A percentile compares a stretch with the other conserved stretches of the same genome.
phyloP scores from a whole-genome alignment of 2,797 vertebrate species.

The Alca torda region DNA sequence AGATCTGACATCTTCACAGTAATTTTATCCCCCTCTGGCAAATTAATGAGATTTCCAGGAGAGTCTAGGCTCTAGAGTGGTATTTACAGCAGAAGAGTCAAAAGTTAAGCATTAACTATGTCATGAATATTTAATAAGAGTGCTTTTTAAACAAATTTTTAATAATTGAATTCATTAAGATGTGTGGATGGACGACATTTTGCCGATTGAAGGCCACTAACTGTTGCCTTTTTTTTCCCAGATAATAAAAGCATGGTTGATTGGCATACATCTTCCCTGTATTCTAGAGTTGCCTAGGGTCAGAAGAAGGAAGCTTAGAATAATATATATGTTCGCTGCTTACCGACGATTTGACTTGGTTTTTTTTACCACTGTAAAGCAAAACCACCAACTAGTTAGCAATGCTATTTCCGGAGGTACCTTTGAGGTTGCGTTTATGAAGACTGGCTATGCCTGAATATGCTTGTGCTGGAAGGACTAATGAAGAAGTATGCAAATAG shows the following conservation, averaged over 20 bases:
- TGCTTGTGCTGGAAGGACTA: not conserved
- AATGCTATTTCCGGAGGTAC: not conserved
- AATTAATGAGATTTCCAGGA: not conserved
- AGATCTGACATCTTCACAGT: not conserved
- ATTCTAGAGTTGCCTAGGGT: not conserved
- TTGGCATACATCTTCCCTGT: not conserved
- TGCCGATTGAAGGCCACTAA: not conserved
- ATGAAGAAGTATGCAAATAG: not conserved
- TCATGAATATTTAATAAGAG: not conserved
- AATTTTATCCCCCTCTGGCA: not conserved
- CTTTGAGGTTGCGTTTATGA: not conserved
- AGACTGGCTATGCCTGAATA: not conserved
- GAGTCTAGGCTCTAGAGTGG: not conserved
- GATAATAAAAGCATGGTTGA: not conserved
- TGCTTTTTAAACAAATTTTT: not conserved
- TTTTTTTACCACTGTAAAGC: not conserved
- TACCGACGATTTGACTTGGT: not conserved
- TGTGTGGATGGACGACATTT: not conserved
- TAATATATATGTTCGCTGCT: rapidly evolving
- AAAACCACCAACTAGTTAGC: not conserved
- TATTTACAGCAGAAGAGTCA: not conserved
- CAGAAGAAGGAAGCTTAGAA: not conserved
- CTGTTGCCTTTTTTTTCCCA: not conserved
- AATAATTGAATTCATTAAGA: not conserved
- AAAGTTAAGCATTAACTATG: not conserved